Base-by-base conservation (phyloP, 2,888 invertebrate species). In the Pristionchus fissidentatus region DNA sequence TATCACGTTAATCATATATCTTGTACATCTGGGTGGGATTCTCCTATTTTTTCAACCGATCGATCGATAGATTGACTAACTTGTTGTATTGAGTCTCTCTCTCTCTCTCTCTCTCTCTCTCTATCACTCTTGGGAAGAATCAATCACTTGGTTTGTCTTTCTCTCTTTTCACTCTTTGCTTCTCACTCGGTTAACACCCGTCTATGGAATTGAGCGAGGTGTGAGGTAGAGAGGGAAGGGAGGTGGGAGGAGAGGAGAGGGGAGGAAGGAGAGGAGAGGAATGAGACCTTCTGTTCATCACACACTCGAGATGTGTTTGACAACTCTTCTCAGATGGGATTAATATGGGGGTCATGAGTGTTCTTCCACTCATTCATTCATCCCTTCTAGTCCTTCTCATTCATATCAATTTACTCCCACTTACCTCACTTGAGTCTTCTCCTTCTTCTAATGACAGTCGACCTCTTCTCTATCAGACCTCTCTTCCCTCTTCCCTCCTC, bases 281-380 rank as follows among this genome's bases (percentile, higher is more conserved):
- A 10, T 8, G 22, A 35, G 38, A 19, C 32, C 66, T 66, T 35
- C 66, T 66, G 35, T 32, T 35, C 66, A 66, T 38, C 38, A 8
- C 57, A 57, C 57, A 57, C 57, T 57, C 57, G 57, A 57, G 57
- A 57, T 57, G 57, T 57, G 57, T 57, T 57, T 57, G 57, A 57
- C 57, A 57, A 57, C 57, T 57, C 57, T 57, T 57, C 57, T 57
- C 15, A 57, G 57, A 19, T 22, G 15, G 57, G 57, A 57, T 57
- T 57, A 57, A 57, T 57, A 57, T 22, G 26, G 57, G 13, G 57
- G 57, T 57, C 57, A 57, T 57, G 57, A 57, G 57, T 57, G n/a
- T 57, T 57, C 4, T n/a, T 7, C 26, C n/a, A 1, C 13, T n/a
- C n/a, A n/a, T n/a, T n/a, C n/a, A n/a, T n/a, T n/a, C n/a, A n/a